Conservation (phyloP, 2,888 invertebrate genomes). For the Spilosoma lubricipeda region DNA sequence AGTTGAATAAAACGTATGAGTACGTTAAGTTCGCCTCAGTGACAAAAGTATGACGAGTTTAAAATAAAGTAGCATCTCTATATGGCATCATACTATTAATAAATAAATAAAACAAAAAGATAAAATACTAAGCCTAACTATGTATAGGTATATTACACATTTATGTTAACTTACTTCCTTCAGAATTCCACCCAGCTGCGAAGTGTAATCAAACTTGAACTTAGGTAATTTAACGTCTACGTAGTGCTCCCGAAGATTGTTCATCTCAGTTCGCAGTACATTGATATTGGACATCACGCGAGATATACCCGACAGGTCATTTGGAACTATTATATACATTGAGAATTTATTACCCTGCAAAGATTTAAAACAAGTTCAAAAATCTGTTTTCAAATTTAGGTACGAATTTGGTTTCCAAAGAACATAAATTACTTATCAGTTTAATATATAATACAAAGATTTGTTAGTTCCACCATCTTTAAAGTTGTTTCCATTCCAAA, state of each 20-base stretch:
- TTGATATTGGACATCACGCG: slow-evolving; percentile 86
- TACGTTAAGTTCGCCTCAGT: no score
- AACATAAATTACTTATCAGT: not conserved
- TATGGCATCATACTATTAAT: no score
- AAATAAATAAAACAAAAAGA: no score
- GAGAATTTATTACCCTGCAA: slow-evolving; percentile 90
- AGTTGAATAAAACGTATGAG: not conserved
- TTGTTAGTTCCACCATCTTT: no score
- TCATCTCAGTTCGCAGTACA: slow-evolving; percentile 85
- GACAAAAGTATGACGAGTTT: no score
- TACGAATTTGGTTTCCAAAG: not conserved
- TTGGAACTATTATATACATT: slow-evolving; percentile 91
- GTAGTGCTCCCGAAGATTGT: slow-evolving; percentile 85
- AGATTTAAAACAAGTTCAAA: not conserved
- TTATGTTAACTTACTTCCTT: slow-evolving; percentile 82
- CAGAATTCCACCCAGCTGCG: slow-evolving; percentile 87
- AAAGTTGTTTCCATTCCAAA: no score
- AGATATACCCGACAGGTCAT: slow-evolving; percentile 87
- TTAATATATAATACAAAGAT: no score
- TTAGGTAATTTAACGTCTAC: slow-evolving; percentile 90
- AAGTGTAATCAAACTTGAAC: slow-evolving; percentile 90
- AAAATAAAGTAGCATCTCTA: no score
- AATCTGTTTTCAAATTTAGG: not conserved
- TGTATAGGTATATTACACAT: no score
- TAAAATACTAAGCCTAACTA: no score